phyloP scores from a whole-genome alignment of 2,797 vertebrate species.

The Orientallactaga sibirica region DNA sequence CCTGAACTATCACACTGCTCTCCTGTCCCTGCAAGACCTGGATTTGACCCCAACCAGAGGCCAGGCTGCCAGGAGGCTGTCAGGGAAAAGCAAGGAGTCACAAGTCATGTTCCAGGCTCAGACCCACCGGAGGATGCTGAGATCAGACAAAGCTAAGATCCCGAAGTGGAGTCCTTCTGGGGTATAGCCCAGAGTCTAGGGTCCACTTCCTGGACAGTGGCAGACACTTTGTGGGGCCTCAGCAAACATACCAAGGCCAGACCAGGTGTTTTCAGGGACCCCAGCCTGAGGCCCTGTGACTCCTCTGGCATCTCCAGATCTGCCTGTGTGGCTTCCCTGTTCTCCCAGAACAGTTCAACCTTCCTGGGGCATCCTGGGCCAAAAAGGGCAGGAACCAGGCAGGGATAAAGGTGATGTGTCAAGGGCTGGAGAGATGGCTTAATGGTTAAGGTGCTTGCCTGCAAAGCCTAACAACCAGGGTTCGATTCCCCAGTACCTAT shows the following conservation, averaged over 20 bases:
- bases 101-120: not conserved
- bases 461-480: no score
- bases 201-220: not conserved
- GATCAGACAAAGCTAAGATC: not conserved
- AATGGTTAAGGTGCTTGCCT: no score
- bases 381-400: not conserved
- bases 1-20: rapidly evolving
- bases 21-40: no score
- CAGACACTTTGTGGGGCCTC: not conserved
- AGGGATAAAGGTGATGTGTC: not conserved
- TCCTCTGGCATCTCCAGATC: not conserved
- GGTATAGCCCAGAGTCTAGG: not conserved
- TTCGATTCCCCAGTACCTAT: no score
- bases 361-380: not conserved
- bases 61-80: not conserved
- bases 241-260: not conserved
- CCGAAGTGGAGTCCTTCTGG: not conserved
- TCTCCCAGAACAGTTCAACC: not conserved
- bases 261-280: not conserved
- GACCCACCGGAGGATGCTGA: not conserved
- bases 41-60: not conserved
- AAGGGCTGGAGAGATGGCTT: no score
- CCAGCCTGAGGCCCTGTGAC: not conserved
- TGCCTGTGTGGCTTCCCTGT: not conserved
- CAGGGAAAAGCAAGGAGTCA: not conserved